Evolutionary conservation across 2,113 vertebrate species (phyloP), one percentile per base, ranked within the genome.

Genomic region (Riparia riparia): DNA sequence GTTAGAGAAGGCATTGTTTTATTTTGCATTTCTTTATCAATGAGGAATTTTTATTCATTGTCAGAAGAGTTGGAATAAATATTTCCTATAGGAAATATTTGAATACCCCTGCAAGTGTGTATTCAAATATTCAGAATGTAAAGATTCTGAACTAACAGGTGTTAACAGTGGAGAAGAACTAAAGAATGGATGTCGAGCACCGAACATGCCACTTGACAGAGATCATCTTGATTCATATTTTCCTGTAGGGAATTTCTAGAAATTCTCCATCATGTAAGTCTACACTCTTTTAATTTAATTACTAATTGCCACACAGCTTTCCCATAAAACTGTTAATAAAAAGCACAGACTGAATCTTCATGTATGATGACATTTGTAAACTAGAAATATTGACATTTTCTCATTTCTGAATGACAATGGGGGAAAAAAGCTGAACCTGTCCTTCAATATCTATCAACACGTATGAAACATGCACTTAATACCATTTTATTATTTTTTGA

Each of bases 401-500:
- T 14, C 7, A 2, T 74, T 79, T 77, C 31, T 83, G 31, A 82
- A 71, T 6, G 10, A 21, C 15, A 71, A 32, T 14, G 3, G 13
- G n/a, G 31, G 1, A 0, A 12, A 50, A 61, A 90, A 41, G 5
- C 4, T 37, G 32, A 84, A 82, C 21, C 6, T 79, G 24, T 64
- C 49, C 32, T 76, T 93, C 56, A 6, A 6, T 86, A 28, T 66
- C 69, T 65, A 51, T 84, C 86, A 80, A 34, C 42, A 29, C 14
- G 11, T 20, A 51, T 6, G 15, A 89, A 92, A 78, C 17, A 17
- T 50, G 24, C 10, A 49, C 31, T 64, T 79, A 83, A 82, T 64
- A 76, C 28, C 10, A 32, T 90, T 82, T 87, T 79, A 85, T 80
- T 88, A 58, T 76, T 88, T 89, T 95, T 92, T 78, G 70, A 91